Conservation (phyloP, 2,797 vertebrate genomes). For the Sarcophilus harrisii region DNA sequence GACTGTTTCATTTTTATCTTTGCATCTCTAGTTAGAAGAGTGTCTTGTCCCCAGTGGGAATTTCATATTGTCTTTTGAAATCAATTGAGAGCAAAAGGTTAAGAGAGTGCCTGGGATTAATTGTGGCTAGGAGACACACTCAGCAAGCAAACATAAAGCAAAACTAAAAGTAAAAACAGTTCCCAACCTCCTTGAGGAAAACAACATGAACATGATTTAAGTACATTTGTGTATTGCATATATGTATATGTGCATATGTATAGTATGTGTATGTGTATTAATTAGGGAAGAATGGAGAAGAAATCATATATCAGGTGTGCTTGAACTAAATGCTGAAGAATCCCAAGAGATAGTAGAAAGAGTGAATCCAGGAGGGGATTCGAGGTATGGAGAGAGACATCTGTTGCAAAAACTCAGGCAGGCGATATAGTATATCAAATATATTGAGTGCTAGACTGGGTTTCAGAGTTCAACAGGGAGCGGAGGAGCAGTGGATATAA, state of each 20-base stretch:
- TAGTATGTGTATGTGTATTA: not conserved
- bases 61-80: not conserved
- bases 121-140: not conserved
- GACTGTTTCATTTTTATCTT: not conserved
- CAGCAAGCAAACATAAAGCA: not conserved
- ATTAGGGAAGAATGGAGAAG: not conserved
- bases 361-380: not conserved
- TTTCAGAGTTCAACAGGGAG: not conserved
- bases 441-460: not conserved
- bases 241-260: too few relatives aligned
- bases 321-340: not conserved
- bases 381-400: not conserved
- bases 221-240: not conserved
- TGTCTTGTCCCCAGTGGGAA: not conserved
- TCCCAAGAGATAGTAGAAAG: not conserved
- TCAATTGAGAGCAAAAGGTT: not conserved
- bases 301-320: not conserved
- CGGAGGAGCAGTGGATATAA: not conserved
- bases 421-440: not conserved
- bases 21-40: not conserved
- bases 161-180: not conserved
- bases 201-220: not conserved
- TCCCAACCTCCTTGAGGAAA: not conserved
- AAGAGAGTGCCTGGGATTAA: not conserved
- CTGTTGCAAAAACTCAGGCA: not conserved